Evolutionary conservation across 2,113 vertebrate genomes (phyloP).

Genomic region (Erythrocercus mccallii): DNA sequence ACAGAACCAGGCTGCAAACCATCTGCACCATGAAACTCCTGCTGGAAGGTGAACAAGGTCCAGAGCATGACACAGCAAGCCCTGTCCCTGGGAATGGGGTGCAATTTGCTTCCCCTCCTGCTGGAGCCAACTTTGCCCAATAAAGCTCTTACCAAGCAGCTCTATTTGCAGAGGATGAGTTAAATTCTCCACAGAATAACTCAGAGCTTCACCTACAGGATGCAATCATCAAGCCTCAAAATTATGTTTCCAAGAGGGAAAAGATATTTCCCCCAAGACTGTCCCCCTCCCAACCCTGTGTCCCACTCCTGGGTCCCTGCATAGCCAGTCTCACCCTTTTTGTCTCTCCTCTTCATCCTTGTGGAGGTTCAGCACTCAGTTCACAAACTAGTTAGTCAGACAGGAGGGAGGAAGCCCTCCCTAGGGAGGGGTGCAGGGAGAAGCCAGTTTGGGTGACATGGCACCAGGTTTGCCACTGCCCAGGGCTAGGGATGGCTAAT

Average conservation of each 20-base stretch:
- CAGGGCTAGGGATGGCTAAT: background rate
- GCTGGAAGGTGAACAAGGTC: background rate
- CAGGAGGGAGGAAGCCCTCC: background rate
- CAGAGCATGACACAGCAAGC: accelerated
- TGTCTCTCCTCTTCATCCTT: background rate
- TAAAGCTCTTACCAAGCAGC: background rate
- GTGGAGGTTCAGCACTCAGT: background rate
- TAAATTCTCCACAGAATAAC: background rate
- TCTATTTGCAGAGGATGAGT: background rate
- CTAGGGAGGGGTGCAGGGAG: background rate
- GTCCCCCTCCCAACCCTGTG: background rate
- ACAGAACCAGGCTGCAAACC: background rate
- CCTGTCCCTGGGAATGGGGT: background rate
- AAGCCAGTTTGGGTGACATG: accelerated
- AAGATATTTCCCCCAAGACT: background rate
- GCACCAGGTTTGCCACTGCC: background rate
- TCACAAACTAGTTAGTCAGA: background rate
- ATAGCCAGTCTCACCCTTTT: background rate
- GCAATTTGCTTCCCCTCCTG: background rate
- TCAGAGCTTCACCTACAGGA: accelerated
- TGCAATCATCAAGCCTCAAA: background rate
- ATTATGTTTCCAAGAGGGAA: background rate
- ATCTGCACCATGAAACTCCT: background rate
- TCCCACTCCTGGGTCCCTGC: background rate
- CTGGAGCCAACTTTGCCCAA: background rate